Evolutionary conservation across 2,113 vertebrate genomes (phyloP), one percentile per base, ranked within the genome.

Genomic region (Donacobius atricapilla): DNA sequence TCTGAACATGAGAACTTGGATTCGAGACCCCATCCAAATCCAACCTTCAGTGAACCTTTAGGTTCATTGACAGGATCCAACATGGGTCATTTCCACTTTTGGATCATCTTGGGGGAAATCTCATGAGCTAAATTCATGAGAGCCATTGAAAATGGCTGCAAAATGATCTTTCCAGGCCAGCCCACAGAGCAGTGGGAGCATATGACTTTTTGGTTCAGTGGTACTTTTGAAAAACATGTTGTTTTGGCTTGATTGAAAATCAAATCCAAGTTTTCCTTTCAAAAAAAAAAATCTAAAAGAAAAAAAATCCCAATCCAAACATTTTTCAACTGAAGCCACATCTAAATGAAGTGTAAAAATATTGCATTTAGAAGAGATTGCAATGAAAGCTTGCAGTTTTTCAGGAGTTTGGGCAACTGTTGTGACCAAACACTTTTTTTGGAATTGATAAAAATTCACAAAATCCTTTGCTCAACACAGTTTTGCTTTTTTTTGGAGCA

Each of bases 191-290:
- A n/a, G 47, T 0, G 6, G 39, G 51, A 94, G 30, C 64, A 86
- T 68, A 45, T 58, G 89, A 84, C 79, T 84, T 81, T 48, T 81
- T 66, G 83, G 80, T 81, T 94, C 89, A 87, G 27, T 63, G 39
- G n/a, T 58, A 68, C 39, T 78, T 83, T 71, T 54, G 58, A 89
- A 93, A 92, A 90, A 83, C 56, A 89, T n/a, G 15, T 47, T 81
- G 68, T 61, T 92, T 91, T 57, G 93, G 53, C 69, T 91, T 79
- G 69, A 84, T 37, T 65, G 83, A 82, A 92, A 94, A 94, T 31
- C 35, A 78, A 89, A 90, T 51, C 35, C 19, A 64, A 89, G 53
- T 66, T 91, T 82, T 82, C 65, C 5, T 2, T n/a, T 7, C 2
- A 51, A 88, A 42, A 9, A 31, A 42, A 16, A 27, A 47, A 39